These are phyloP conservation scores for Corythoichthys haematopterus DNA, from an alignment of 2,113 vertebrate genomes.

Conservation along the genomic window DNA sequence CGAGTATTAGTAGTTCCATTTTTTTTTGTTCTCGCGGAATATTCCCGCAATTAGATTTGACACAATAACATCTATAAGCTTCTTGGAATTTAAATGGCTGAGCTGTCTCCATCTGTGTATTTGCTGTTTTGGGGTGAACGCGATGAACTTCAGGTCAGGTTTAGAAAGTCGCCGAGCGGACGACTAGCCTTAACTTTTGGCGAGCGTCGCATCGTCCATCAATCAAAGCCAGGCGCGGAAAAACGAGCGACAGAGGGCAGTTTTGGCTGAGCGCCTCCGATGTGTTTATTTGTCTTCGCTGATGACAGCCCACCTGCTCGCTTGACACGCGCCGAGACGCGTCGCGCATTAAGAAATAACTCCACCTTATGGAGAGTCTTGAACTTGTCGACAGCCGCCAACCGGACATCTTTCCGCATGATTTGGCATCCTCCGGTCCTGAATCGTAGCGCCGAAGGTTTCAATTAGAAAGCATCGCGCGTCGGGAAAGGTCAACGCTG, in stretches of 20 bases:
- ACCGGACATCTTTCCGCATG: background rate
- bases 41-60: slow-evolving; percentile 60
- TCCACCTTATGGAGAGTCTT: slow-evolving; percentile 9
- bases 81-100: slow-evolving; percentile 60
- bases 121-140: slow-evolving; percentile 25
- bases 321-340: slow-evolving; percentile 60
- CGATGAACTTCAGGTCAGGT: background rate
- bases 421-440: background rate
- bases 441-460: slow-evolving; percentile 17
- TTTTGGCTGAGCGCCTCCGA: slow-evolving; percentile 63
- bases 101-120: slow-evolving; percentile 35
- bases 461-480: slow-evolving; percentile 44
- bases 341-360: slow-evolving; percentile 62
- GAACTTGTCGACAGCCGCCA: background rate
- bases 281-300: slow-evolving; percentile 73
- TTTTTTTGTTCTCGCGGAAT: slow-evolving; percentile 52
- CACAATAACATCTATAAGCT: slow-evolving; percentile 58
- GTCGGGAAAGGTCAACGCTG: slow-evolving; percentile 62
- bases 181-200: background rate
- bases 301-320: slow-evolving; percentile 69
- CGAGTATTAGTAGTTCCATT: slow-evolving; percentile 42
- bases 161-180: background rate
- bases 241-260: slow-evolving; percentile 36
- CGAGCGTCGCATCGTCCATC: slow-evolving; percentile 47
- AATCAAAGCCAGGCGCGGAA: slow-evolving; percentile 10